Percentiles rank a stretch among this genome's conserved stretches.
Conservation (phyloP, 1,140 invertebrate species). For the Calephelis nemesis region DNA sequence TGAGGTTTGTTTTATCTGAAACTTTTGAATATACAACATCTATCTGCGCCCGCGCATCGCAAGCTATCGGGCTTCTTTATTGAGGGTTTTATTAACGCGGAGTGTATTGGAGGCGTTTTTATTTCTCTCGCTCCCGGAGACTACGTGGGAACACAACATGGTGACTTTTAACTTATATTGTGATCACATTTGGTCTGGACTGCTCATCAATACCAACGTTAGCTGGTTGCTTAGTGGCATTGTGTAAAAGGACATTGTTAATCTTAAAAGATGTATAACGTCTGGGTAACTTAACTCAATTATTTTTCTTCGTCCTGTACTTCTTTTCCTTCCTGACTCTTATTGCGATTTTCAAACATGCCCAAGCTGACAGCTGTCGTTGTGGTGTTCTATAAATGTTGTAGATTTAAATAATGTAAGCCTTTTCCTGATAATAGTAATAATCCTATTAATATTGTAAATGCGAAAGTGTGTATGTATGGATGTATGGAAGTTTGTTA, state of each 20-base stretch:
- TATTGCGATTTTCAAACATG: no score
- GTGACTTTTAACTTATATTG: conserved; percentile 58
- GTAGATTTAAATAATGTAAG: no score
- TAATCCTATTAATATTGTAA: no score
- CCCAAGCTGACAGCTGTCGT: no score
- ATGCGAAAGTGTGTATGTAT: no score
- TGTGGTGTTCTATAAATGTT: no score
- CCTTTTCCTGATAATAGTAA: no score
- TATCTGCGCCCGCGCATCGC: conserved; percentile 56
- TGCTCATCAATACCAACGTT: conserved; percentile 28
- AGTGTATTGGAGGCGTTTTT: conserved; percentile 60
- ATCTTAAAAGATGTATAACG: no score
- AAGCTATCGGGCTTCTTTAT: conserved; percentile 60
- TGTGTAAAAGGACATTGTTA: not conserved
- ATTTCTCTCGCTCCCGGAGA: conserved; percentile 52
- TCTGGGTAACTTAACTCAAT: no score
- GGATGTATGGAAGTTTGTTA: no score
- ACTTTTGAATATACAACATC: conserved; percentile 39
- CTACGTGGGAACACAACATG: conserved; percentile 54
- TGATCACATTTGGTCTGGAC: conserved; percentile 28
- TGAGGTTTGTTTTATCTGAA: conserved; percentile 28
- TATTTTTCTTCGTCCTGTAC: no score
- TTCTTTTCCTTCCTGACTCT: no score
- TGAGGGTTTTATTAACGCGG: conserved; percentile 69
- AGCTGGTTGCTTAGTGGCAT: not conserved